These are phyloP conservation scores for Dromococcyx pavoninus DNA, from an alignment of 2,797 vertebrate genomes.

Conservation along the genomic window DNA sequence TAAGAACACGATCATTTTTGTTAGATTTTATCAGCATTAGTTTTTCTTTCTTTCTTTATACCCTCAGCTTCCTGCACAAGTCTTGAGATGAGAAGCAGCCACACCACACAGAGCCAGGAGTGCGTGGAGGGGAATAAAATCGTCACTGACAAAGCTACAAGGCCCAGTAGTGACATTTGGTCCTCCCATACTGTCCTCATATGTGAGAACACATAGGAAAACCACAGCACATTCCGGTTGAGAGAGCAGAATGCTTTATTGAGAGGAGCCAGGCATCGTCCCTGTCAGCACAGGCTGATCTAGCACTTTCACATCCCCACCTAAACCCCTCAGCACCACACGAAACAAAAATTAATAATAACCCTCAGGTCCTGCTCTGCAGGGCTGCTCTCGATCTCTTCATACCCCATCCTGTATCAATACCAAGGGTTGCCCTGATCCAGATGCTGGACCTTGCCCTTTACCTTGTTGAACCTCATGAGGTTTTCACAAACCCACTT, in stretches of 20 bases:
- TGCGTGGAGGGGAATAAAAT: neutral
- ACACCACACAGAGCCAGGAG: neutral
- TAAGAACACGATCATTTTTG: neutral
- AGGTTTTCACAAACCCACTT: too few species aligned
- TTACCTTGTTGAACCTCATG: too few species aligned
- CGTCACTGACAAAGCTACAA: neutral
- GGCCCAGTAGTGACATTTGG: constrained; percentile 37
- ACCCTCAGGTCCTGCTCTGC: too few species aligned
- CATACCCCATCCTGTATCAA: too few species aligned
- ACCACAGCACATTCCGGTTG: neutral
- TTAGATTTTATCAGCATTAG: neutral
- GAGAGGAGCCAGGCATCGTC: neutral
- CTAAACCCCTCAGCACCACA: neutral
- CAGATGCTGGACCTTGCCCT: too few species aligned
- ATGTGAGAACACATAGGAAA: neutral
- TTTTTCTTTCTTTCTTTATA: neutral
- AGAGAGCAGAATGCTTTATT: neutral
- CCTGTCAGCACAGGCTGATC: neutral
- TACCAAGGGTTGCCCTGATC: too few species aligned
- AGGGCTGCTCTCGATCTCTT: too few species aligned
- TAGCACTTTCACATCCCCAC: neutral
- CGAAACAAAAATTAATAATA: neutral
- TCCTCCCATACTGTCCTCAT: constrained; percentile 22
- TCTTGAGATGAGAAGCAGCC: neutral
- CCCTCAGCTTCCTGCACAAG: neutral